Conservation (phyloP, 2,888 invertebrate species). For the Hypomecis punctinalis region DNA sequence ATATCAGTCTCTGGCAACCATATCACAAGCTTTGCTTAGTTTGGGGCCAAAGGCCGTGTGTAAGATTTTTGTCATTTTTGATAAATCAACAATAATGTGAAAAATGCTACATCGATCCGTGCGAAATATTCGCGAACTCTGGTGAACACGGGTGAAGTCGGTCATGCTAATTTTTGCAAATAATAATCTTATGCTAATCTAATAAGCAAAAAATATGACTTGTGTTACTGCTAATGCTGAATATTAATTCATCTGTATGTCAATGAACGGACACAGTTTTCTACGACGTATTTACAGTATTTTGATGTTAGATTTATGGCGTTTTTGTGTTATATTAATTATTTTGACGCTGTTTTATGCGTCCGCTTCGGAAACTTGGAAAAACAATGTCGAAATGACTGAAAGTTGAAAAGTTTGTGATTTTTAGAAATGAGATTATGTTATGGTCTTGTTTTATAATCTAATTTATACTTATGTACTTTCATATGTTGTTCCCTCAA, state of each 20-base stretch:
- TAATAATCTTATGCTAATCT: too few species aligned
- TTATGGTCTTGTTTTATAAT: background rate
- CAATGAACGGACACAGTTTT: constrained; percentile 9
- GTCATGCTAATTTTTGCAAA: too few species aligned
- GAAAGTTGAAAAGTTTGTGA: constrained; percentile 1
- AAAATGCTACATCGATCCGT: too few species aligned
- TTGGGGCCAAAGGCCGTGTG: too few species aligned
- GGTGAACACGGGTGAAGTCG: too few species aligned
- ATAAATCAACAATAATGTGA: too few species aligned
- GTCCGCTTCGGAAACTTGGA: background rate
- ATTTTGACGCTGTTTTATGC: constrained; percentile 18
- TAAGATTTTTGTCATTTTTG: too few species aligned
- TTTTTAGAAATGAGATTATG: background rate
- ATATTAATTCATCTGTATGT: constrained; percentile 16
- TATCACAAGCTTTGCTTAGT: too few species aligned
- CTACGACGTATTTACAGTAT: constrained; percentile 23
- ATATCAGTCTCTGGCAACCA: too few species aligned
- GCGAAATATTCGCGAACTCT: too few species aligned
- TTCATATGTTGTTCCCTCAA: background rate
- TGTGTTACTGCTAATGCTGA: constrained; percentile 4
- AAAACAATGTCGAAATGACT: constrained; percentile 3
- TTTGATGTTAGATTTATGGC: constrained; percentile 24
- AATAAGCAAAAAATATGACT: constrained; percentile 1
- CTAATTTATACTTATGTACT: background rate
- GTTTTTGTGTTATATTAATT: constrained; percentile 23